Base-by-base conservation (phyloP, 2,113 vertebrate genomes). In the Oostethus manadensis region DNA sequence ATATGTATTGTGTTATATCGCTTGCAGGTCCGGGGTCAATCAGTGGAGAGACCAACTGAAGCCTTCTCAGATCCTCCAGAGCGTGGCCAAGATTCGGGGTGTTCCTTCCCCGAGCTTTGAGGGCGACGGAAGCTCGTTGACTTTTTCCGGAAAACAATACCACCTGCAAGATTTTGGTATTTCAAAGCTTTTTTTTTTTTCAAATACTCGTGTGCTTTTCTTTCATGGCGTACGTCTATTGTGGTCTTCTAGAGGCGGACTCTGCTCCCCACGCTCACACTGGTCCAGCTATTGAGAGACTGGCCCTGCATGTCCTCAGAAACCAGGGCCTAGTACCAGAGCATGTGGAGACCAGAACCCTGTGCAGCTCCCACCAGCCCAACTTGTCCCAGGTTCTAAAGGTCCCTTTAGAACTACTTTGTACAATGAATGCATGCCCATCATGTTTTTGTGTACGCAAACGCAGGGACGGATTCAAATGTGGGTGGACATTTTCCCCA, bases 401-500 rank as follows among this genome's bases (percentile, higher is more conserved):
- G n/a, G n/a, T n/a, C 42, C 2, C 0, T 23, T n/a, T 45, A 42
- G 2, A 51, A 9, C 22, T 58, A 43, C 3, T 55, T 0, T 50
- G 4, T n/a, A 1, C 26, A 55, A 13, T 43, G 1, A 3, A 46
- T 1, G 16, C 35, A 10, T 67, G 40, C 10, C 6, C n/a, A 2
- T 43, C 18, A 10, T 29, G 8, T 0, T 66, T 68, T 51, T 65
- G 16, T 42, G 18, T 54, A 3, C 16, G 38, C 21, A 63, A 68
- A 68, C 60, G 1, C 79, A 99, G 97, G 96, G 97, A 51, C 88
- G 82, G 75, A 89, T 99, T 65, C 94, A 98, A 83, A 96, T 99
- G 96, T 99, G 97, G 97, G 94, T 99, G 6, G 97, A 99, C 77
- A 70, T 98, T 71, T 99, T 97, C 64, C 95, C 97, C 42, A 99